Base-by-base conservation (phyloP, 2,797 vertebrate species). In the Danionella dracula region DNA sequence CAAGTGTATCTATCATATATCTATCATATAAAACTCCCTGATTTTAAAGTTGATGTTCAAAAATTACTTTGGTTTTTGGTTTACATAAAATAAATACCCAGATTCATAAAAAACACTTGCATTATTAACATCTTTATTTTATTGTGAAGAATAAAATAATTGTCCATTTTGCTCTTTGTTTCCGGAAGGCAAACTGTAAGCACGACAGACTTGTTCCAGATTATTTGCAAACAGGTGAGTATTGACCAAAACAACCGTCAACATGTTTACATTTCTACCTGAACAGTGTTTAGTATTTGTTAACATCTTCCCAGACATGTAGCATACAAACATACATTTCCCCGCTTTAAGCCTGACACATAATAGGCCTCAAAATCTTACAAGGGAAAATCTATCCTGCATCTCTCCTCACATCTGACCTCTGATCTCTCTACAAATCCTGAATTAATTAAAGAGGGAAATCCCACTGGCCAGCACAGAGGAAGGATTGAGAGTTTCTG, bases 361-460 rank as follows among this genome's bases (percentile, higher is more conserved):
- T 68, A 76, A 73, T 49, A 51, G 20, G 63, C 46, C 45, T 75
- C 46, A 37, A 71, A 78, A 78, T 77, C 80, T 81, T 82, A 87
- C 85, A 87, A 85, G 83, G 85, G 86, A 87, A 87, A 88, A 85
- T 78, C 81, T 79, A 81, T 80, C 70, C 68, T 72, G 62, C 72
- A 63, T 78, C 73, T 83, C 76, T 83, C 82, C 81, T 80, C 76
- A 77, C 75, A 80, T 84, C 85, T 91, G 86, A 90, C 86, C 88
- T 76, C 69, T 15, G 60, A 84, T 85, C 79, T 82, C 82, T 58
- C 79, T 82, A 86, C 88, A 90, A 90, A 90, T 90, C 90, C 90
- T 85, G 84, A 91, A 89, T 91, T 91, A 91, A 91, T 91, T 89
- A 90, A 90, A 90, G 82, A 87, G 84, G 88, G 86, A 88, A 90